Percentiles rank a stretch among this genome's conserved stretches.
Evolutionary conservation across 2,797 vertebrate species (phyloP).

Genomic region (Pangasius macronema): DNA sequence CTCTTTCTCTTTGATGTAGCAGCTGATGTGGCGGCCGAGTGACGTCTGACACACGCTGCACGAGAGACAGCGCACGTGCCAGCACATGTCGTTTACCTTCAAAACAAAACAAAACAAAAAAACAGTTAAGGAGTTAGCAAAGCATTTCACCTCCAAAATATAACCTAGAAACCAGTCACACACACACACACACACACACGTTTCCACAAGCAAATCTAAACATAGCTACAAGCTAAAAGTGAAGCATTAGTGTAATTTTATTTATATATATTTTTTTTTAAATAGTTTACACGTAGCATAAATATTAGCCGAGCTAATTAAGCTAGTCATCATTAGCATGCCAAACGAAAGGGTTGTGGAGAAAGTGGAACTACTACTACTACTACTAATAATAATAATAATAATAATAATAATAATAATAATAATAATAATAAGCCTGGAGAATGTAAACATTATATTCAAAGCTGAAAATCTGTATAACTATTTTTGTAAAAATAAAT

Average conservation of each 20-base stretch:
- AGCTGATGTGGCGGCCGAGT: conserved; percentile 93
- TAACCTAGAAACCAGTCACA: background rate
- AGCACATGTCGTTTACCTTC: conserved; percentile 93
- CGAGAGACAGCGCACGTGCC: conserved; percentile 94
- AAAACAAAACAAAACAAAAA: background rate
- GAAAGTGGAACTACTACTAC: background rate
- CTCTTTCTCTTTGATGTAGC: conserved; percentile 95
- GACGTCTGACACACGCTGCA: conserved; percentile 94
- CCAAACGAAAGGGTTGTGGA: too few relatives aligned
- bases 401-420: background rate
- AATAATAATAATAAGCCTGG: background rate
- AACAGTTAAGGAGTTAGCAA: background rate
- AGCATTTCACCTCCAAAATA: background rate
- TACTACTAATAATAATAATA: background rate
- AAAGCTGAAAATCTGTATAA: background rate
- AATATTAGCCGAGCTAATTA: background rate
- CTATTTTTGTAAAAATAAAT: too few relatives aligned
- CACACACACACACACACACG: background rate
- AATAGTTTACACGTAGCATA: background rate
- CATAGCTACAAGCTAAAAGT: background rate
- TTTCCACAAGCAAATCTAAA: background rate
- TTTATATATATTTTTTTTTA: background rate
- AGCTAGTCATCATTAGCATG: background rate
- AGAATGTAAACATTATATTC: background rate
- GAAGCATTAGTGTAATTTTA: background rate